phyloP scores from a whole-genome alignment of 2,888 invertebrate genomes.

The Nezara viridula region DNA sequence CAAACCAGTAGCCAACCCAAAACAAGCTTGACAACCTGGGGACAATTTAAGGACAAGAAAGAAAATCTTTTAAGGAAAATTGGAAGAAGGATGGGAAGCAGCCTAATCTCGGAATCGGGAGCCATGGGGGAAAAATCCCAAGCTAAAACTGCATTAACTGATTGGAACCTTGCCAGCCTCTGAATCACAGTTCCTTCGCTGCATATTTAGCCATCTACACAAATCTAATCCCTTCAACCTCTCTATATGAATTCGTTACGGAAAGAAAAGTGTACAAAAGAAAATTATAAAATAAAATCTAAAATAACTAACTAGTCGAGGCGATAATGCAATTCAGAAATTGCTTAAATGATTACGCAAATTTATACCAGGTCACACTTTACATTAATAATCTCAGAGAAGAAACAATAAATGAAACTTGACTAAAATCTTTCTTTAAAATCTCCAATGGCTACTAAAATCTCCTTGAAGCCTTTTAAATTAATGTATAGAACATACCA shows the following conservation, averaged over 20 bases:
- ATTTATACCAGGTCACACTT: too few relatives aligned
- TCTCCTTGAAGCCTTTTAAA: too few relatives aligned
- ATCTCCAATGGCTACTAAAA: too few relatives aligned
- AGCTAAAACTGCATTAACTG: conserved; percentile 15
- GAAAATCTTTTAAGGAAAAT: neutral
- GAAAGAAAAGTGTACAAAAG: too few relatives aligned
- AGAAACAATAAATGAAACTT: too few relatives aligned
- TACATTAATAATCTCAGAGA: too few relatives aligned
- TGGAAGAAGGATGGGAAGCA: neutral
- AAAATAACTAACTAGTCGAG: too few relatives aligned
- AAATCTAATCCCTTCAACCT: neutral
- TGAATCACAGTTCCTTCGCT: neutral
- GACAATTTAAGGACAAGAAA: neutral
- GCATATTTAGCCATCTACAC: neutral
- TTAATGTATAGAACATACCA: too few relatives aligned
- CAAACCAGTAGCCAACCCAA: neutral
- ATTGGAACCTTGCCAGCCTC: neutral
- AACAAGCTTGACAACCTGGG: neutral
- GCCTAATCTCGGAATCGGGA: neutral
- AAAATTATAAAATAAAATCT: too few relatives aligned
- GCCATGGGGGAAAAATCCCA: neutral
- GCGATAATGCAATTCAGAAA: too few relatives aligned
- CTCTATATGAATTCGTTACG: neutral
- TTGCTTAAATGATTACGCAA: too few relatives aligned
- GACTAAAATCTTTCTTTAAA: too few relatives aligned